Conservation (phyloP, 2,888 invertebrate genomes). For the Watsonalla binaria region DNA sequence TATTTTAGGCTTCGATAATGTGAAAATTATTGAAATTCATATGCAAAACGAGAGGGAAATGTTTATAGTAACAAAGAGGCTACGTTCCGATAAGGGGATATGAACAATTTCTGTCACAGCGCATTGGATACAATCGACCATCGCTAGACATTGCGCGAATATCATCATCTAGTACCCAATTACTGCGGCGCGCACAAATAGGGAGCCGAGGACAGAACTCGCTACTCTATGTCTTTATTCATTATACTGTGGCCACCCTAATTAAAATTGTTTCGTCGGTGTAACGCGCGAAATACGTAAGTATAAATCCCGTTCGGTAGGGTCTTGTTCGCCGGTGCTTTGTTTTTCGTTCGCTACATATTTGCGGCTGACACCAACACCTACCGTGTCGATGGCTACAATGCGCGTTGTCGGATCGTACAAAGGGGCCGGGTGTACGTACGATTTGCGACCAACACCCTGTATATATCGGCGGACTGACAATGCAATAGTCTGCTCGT, state of each 20-base stretch:
- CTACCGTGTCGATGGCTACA: constrained; percentile 33
- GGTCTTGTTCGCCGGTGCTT: constrained; percentile 37
- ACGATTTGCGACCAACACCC: constrained; percentile 54
- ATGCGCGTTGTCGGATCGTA: constrained; percentile 43
- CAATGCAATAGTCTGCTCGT: constrained; percentile 41
- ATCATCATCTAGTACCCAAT: constrained; percentile 61
- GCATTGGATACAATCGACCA: constrained; percentile 31
- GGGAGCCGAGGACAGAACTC: constrained; percentile 42
- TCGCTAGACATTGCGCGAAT: constrained; percentile 41
- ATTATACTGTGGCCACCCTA: constrained; percentile 54
- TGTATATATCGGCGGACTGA: constrained; percentile 47
- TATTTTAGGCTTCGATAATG: too few species aligned
- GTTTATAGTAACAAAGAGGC: too few species aligned
- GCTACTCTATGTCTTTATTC: constrained; percentile 61
- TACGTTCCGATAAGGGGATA: constrained; percentile 7
- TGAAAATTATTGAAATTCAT: too few species aligned
- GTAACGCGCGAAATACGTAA: constrained; percentile 35
- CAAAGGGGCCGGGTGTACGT: constrained; percentile 39
- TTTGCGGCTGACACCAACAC: constrained; percentile 60
- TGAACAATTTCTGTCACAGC: constrained; percentile 9
- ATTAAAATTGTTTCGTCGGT: constrained; percentile 62
- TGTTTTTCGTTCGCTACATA: constrained; percentile 54
- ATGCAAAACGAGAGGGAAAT: too few species aligned
- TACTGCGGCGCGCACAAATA: constrained; percentile 52
- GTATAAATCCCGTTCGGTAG: constrained; percentile 42